phyloP scores from a whole-genome alignment of 2,113 vertebrate genomes.

The Oenanthe oenanthe region DNA sequence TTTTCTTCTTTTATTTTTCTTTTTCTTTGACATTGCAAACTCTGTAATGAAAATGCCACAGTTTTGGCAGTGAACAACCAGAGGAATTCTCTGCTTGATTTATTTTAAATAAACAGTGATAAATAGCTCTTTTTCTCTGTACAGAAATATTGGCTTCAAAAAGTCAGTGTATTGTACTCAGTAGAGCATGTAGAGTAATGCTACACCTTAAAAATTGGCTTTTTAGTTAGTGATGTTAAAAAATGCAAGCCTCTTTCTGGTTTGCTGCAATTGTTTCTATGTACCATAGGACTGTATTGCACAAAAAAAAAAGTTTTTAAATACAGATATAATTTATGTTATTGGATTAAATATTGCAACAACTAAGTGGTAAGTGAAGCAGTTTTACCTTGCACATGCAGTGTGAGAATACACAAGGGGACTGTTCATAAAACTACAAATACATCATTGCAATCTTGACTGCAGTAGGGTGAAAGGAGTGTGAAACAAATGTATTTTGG shows the following conservation, averaged over 20 bases:
- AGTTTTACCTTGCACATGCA: slow-evolving; percentile 81
- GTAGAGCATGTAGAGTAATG: slow-evolving; percentile 71
- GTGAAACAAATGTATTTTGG: slow-evolving; percentile 77
- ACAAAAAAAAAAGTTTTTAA: slow-evolving; percentile 77
- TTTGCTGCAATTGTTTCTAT: slow-evolving; percentile 72
- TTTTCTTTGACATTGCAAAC: slow-evolving; percentile 70
- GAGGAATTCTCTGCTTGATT: slow-evolving; percentile 61
- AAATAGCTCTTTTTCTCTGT: slow-evolving; percentile 74
- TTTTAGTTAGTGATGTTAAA: slow-evolving; percentile 70
- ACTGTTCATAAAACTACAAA: slow-evolving; percentile 75
- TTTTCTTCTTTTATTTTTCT: not conserved
- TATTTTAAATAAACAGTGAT: slow-evolving; percentile 73
- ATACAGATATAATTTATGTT: slow-evolving; percentile 78
- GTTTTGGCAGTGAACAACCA: slow-evolving; percentile 81
- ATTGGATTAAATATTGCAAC: slow-evolving; percentile 80
- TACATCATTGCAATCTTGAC: slow-evolving; percentile 72
- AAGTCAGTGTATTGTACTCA: slow-evolving; percentile 73
- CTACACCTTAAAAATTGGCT: slow-evolving; percentile 74
- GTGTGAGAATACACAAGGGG: slow-evolving; percentile 75
- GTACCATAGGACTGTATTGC: slow-evolving; percentile 80
- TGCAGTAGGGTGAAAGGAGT: slow-evolving; percentile 71
- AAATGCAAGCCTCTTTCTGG: slow-evolving; percentile 74
- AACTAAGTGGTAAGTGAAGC: slow-evolving; percentile 76
- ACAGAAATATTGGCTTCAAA: slow-evolving; percentile 80
- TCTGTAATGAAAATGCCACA: slow-evolving; percentile 77